phyloP scores from a whole-genome alignment of 1,140 invertebrate species.

The Brachystomella parvula region DNA sequence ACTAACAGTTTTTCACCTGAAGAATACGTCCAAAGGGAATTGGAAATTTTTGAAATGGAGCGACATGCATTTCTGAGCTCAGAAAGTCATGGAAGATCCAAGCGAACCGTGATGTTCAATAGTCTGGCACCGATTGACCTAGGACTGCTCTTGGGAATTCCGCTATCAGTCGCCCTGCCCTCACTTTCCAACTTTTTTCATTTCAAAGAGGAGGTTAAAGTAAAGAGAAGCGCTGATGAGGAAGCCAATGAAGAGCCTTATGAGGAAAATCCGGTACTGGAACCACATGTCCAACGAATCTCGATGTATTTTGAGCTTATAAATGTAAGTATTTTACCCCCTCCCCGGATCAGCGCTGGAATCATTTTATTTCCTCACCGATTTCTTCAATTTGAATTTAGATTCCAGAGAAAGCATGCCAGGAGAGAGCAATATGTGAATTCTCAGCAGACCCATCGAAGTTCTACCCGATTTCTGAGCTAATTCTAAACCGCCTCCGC shows the following conservation, averaged over 20 bases:
- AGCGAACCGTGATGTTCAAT: conserved; percentile 30
- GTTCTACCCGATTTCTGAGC: conserved; percentile 39
- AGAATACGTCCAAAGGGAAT: not conserved
- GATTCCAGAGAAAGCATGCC: conserved; percentile 39
- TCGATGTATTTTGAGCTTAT: conserved; percentile 33
- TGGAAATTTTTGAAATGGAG: not conserved
- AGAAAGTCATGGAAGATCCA: not conserved
- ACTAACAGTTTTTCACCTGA: too few relatives aligned
- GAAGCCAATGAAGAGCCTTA: not conserved
- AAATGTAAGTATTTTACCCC: conserved; percentile 19
- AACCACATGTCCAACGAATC: conserved; percentile 27
- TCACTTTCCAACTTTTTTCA: conserved; percentile 34
- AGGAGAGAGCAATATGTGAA: conserved; percentile 41
- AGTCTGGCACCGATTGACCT: conserved; percentile 26
- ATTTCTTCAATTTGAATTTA: conserved; percentile 21
- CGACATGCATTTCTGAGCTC: not conserved
- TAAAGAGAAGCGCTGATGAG: conserved; percentile 16
- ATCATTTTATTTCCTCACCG: not conserved
- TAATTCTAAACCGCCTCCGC: conserved; percentile 38
- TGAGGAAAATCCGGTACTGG: conserved; percentile 23
- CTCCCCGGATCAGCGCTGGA: not conserved
- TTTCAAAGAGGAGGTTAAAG: conserved; percentile 10
- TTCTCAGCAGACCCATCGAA: conserved; percentile 37
- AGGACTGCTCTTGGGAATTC: conserved; percentile 31
- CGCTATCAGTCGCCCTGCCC: conserved; percentile 33